Conservation (phyloP, 2,888 invertebrate species). For the Phaedon cochleariae region DNA sequence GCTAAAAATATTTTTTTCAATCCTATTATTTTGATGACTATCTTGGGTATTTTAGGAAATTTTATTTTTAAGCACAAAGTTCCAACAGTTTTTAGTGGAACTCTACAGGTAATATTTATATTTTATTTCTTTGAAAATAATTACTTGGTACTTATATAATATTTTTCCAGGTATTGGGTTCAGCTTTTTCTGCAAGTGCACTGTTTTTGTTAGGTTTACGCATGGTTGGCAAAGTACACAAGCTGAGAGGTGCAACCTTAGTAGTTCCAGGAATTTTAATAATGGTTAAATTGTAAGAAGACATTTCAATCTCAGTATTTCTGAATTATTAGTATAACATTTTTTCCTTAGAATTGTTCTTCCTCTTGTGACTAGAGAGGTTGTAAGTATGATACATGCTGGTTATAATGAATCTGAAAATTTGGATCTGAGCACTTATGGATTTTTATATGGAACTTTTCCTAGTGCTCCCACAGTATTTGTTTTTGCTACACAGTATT, state of each 20-base stretch:
- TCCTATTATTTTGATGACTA: constrained; percentile 91
- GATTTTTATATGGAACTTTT: constrained; percentile 94
- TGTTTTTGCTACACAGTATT: constrained; percentile 90
- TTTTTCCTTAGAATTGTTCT: constrained; percentile 72
- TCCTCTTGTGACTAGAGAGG: constrained; percentile 87
- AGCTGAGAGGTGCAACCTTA: constrained; percentile 79
- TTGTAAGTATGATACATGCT: constrained; percentile 78
- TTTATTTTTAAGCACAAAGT: constrained; percentile 80
- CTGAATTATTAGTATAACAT: neutral
- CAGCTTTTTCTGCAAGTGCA: constrained; percentile 91
- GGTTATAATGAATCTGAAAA: constrained; percentile 78
- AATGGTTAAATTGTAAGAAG: constrained; percentile 83
- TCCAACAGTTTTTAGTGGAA: constrained; percentile 77
- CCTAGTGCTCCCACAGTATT: constrained; percentile 97
- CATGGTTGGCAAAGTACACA: constrained; percentile 90
- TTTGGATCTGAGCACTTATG: constrained; percentile 86
- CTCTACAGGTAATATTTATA: constrained; percentile 70
- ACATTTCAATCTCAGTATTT: neutral
- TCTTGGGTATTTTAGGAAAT: constrained; percentile 89
- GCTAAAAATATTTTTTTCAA: constrained; percentile 80
- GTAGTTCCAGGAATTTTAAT: constrained; percentile 88
- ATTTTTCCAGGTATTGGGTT: constrained; percentile 73
- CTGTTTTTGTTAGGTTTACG: constrained; percentile 89
- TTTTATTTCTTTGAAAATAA: neutral
- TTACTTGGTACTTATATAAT: too few species aligned